Evolutionary conservation across 2,888 invertebrate species (phyloP), one percentile per base, ranked within the genome.

Genomic region (Coelopa pilipes): DNA sequence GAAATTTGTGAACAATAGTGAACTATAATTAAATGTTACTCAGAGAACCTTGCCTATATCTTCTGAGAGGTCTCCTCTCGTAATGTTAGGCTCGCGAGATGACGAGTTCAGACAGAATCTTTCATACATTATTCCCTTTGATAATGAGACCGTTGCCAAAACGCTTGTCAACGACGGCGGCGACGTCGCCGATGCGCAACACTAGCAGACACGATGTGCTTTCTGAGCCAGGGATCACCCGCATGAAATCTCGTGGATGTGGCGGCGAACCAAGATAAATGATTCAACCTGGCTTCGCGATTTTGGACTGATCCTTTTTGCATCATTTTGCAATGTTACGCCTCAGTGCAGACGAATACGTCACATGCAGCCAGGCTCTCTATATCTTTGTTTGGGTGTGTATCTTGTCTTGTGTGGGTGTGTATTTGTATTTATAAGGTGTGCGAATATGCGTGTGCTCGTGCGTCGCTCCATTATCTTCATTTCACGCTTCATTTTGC

Each of bases 301-400:
- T 65, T 65, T 65, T 13, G 17, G 19, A 45, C 46, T 46, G 47
- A 65, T 65, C 34, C n/a, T 17, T 68, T 68, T 53, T 68, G 34
- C 53, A 19, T 17, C 55, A 68, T 55, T 68, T 68, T 55, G 53
- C 67, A 55, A 53, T 68, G 24, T 34, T 68, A 53, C 67, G 67
- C 55, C 53, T 68, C 67, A 68, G 24, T 10, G 67, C 53, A 34
- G 67, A 34, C 34, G 34, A 34, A 34, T 34, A 5, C n/a, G 11
- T n/a, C n/a, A 63, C 45, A n/a, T 46, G n/a, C 11, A n/a, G 13
- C 57, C 21, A n/a, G n/a, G n/a, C n/a, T n/a, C 34, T 34, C 34
- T 34, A 4, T 34, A 34, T 34, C 34, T 34, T 7, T 34, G 4
- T 4, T 34, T 34, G 4, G 7, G 4, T 34, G 34, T 34, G 4